phyloP scores from a whole-genome alignment of 30 jellyfish, hydroid and myxozoan genomes.

The Cassiopea xamachana region DNA sequence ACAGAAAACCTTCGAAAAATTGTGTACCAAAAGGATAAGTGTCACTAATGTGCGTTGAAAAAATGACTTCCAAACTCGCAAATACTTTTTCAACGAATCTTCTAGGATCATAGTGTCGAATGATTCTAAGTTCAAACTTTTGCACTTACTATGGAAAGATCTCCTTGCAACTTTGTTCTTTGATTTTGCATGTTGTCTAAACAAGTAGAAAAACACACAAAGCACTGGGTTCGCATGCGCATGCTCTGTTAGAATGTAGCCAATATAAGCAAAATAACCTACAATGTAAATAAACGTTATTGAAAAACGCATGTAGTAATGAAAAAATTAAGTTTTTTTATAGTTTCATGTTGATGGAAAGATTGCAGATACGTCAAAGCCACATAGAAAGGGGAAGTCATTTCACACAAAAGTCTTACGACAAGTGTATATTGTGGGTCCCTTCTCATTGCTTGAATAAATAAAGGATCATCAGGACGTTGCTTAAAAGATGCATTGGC shows the following conservation, averaged over 20 bases:
- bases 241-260: constrained; percentile 86
- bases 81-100: too few relatives aligned
- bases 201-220: constrained; percentile 68
- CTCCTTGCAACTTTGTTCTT: not conserved
- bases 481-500: too few relatives aligned
- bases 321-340: not conserved
- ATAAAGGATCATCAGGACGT: too few relatives aligned
- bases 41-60: too few relatives aligned
- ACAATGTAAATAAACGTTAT: not conserved
- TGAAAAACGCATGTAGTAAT: not conserved
- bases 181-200: constrained; percentile 28
- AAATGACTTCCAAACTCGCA: too few relatives aligned
- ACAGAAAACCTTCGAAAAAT: too few relatives aligned
- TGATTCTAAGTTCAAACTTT: not conserved
- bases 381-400: too few relatives aligned
- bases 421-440: too few relatives aligned
- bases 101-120: too few relatives aligned
- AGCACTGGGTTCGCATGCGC: constrained; percentile 91
- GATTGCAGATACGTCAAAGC: not conserved
- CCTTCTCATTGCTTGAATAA: too few relatives aligned
- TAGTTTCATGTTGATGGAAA: not conserved
- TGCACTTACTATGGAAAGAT: not conserved
- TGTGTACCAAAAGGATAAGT: too few relatives aligned
- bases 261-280: constrained; percentile 90
- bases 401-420: too few relatives aligned